Conservation (phyloP, 2,888 invertebrate genomes). For the Sphaerophoria rueppellii region DNA sequence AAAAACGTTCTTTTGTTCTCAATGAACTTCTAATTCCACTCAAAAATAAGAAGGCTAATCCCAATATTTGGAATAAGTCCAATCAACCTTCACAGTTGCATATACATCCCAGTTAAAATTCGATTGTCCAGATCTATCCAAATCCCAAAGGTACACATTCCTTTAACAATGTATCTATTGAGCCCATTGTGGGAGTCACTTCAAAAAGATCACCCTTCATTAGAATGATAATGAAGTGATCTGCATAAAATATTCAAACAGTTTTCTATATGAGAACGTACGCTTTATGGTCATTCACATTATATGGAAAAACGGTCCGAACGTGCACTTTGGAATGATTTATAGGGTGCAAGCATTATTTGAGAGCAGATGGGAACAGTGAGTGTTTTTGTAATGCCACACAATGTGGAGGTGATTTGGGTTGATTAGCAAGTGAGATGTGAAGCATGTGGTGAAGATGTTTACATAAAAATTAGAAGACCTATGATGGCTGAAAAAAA, state of each 20-base stretch:
- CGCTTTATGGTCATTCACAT: not conserved
- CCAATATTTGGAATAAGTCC: slow-evolving; percentile 69
- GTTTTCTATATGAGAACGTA: slow-evolving; percentile 37
- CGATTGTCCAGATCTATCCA: slow-evolving; percentile 8
- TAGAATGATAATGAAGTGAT: slow-evolving; percentile 67
- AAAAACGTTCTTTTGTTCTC: slow-evolving; percentile 42
- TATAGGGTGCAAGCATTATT: slow-evolving; percentile 63
- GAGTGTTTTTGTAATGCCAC: slow-evolving; percentile 30
- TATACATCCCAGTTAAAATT: slow-evolving; percentile 18
- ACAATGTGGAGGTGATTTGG: slow-evolving; percentile 39
- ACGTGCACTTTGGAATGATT: slow-evolving; percentile 62
- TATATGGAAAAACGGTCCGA: slow-evolving; percentile 40
- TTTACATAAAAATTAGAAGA: slow-evolving; percentile 34
- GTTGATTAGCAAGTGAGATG: slow-evolving; percentile 64
- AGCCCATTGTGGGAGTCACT: slow-evolving; percentile 65
- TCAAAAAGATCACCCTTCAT: slow-evolving; percentile 64
- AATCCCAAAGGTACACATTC: slow-evolving; percentile 19
- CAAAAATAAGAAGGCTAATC: slow-evolving; percentile 56
- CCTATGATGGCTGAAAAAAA: not conserved
- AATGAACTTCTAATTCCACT: slow-evolving; percentile 32
- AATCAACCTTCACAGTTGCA: slow-evolving; percentile 59
- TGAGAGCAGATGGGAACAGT: slow-evolving; percentile 43
- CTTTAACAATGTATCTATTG: slow-evolving; percentile 50
- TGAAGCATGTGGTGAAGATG: slow-evolving; percentile 60
- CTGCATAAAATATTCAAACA: slow-evolving; percentile 65